phyloP scores from a whole-genome alignment of 1,140 invertebrate species.

The Brachionus angularis region DNA sequence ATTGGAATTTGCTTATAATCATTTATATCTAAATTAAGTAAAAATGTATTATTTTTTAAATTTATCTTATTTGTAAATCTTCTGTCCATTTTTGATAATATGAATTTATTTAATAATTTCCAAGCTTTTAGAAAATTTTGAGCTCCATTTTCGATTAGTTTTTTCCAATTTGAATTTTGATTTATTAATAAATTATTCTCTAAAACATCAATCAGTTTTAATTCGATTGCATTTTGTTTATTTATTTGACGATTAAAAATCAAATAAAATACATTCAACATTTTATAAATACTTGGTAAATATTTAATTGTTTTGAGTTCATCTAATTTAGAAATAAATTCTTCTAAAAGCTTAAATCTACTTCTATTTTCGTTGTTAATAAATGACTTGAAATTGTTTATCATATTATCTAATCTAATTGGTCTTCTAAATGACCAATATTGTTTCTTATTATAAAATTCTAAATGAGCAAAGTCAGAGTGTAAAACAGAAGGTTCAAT shows the following conservation, averaged over 20 bases:
- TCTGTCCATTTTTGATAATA: background rate
- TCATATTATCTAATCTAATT: conserved; percentile 17
- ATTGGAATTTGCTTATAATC: background rate
- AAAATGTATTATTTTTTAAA: background rate
- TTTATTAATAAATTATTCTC: conserved; percentile 1
- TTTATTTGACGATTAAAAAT: conserved; percentile 32
- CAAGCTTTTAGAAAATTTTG: conserved; percentile 19
- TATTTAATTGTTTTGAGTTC: conserved; percentile 5
- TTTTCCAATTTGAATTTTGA: background rate
- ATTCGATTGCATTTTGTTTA: background rate
- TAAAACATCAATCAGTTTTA: background rate
- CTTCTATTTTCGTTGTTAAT: background rate
- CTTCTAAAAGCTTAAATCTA: background rate
- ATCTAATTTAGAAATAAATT: conserved; percentile 16
- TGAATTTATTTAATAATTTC: background rate
- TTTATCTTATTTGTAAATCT: background rate
- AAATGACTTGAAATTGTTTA: background rate
- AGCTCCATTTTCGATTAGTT: conserved; percentile 3
- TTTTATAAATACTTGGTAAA: conserved; percentile 21
- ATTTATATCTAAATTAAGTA: background rate
- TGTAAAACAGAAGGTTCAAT: background rate
- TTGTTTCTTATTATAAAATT: background rate
- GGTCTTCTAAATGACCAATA: conserved; percentile 10
- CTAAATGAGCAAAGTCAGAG: background rate
- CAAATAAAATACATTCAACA: background rate